Evolutionary conservation across 2,888 invertebrate species (phyloP), one percentile per base, ranked within the genome.

Genomic region (Bedellia somnulentella): DNA sequence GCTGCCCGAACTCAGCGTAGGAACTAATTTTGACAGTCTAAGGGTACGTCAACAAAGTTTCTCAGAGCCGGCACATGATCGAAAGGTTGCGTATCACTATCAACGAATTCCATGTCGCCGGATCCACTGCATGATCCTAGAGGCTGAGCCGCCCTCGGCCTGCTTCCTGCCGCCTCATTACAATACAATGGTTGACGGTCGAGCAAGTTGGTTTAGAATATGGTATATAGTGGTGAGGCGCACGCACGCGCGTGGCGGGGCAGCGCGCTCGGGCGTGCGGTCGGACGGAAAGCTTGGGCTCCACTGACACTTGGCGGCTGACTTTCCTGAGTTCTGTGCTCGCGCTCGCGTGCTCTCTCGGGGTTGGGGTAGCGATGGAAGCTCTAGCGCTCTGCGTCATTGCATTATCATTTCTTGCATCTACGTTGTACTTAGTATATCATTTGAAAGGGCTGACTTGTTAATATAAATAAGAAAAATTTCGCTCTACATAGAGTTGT

Each of bases 11-110:
- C 49, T 70, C 73, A 44, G 52, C 57, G 62, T 71, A 75, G 37
- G 68, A 57, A 53, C 60, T 73, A 70, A 75, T 75, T 52, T 70
- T 73, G 75, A 49, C 49, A 57, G 46, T 18, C 18, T 18, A 18
- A n/a, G n/a, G n/a, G n/a, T n/a, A n/a, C 63, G 58, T 50, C 57
- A 63, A n/a, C n/a, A n/a, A n/a, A n/a, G n/a, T n/a, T n/a, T n/a
- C n/a, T n/a, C n/a, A n/a, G n/a, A n/a, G n/a, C 61, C 43, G 41
- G 41, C 16, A 10, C 30, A 24, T 25, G 24, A 24, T 41, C 40
- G 43, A 40, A 39, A 26, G 50, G 47, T 40, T 46, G 46, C 36
- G 36, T 44, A 37, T 38, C 44, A 47, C 54, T 53, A 40, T 46
- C 37, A 37, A 49, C 41, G 45, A 48, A 52, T 44, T 52, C 52